phyloP scores from a whole-genome alignment of 2,113 vertebrate species.

The Otus sunia region DNA sequence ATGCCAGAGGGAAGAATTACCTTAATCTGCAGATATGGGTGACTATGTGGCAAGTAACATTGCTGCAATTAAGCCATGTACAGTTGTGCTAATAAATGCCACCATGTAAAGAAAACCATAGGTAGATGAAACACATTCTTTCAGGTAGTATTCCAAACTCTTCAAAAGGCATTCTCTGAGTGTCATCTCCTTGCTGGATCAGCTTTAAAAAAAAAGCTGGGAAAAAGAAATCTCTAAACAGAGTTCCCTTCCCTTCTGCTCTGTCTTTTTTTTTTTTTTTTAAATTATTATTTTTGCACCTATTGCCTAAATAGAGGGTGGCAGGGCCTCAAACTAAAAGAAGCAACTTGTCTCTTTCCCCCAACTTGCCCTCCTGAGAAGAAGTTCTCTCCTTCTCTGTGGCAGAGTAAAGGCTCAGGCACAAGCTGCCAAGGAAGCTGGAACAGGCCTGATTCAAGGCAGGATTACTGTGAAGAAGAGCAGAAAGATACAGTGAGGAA shows the following conservation, averaged over 20 bases:
- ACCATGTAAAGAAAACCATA: not conserved
- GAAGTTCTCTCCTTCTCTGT: conserved; percentile 58
- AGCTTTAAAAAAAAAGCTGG: not conserved
- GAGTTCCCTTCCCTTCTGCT: not conserved
- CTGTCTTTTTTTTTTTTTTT: not conserved
- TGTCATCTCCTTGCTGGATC: not conserved
- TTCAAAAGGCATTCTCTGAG: not conserved
- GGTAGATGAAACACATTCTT: not conserved
- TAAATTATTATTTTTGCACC: not conserved
- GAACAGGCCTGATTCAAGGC: conserved; percentile 86
- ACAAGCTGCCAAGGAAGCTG: conserved; percentile 85
- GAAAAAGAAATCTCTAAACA: not conserved
- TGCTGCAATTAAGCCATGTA: not conserved
- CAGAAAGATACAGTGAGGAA: not conserved
- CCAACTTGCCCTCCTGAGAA: conserved; percentile 74
- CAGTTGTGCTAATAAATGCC: not conserved
- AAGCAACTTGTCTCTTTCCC: not conserved
- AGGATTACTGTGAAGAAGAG: conserved; percentile 78
- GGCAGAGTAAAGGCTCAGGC: conserved; percentile 78
- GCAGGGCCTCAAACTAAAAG: not conserved
- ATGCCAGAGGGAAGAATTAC: not conserved
- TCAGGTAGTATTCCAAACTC: not conserved
- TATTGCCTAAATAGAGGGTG: not conserved
- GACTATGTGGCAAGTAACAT: not conserved
- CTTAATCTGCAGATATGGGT: not conserved